phyloP scores from a whole-genome alignment of 2,797 vertebrate genomes.

The Myotis vivesi region DNA sequence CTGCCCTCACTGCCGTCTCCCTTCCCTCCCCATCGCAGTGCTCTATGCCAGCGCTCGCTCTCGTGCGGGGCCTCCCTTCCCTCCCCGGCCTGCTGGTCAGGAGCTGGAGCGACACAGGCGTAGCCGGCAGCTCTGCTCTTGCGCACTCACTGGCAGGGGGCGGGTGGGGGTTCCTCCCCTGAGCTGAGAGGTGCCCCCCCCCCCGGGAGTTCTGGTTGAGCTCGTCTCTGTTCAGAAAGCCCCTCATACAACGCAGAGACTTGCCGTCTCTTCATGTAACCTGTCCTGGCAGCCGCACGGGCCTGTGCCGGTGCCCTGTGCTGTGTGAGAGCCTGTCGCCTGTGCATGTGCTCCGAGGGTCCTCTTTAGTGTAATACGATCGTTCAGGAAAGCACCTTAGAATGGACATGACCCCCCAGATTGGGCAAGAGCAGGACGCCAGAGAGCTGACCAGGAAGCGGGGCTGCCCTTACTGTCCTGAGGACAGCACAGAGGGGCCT shows the following conservation, averaged over 20 bases:
- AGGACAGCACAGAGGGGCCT: background rate
- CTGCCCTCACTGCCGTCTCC: no score
- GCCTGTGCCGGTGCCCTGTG: rapidly evolving
- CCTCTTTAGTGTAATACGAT: background rate
- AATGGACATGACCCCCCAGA: background rate
- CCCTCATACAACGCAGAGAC: rapidly evolving
- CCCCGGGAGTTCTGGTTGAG: background rate
- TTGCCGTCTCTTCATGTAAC: rapidly evolving
- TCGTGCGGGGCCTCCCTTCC: rapidly evolving
- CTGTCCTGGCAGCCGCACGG: rapidly evolving
- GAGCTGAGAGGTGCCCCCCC: no score
- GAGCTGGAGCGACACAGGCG: background rate
- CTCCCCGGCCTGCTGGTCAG: background rate
- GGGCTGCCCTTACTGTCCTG: background rate
- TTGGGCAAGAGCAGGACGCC: background rate
- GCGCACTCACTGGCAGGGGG: background rate
- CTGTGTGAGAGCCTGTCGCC: background rate
- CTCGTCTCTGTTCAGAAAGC: background rate
- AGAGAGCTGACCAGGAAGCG: rapidly evolving
- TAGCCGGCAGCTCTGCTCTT: rapidly evolving
- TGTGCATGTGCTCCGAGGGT: background rate
- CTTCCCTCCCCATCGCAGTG: rapidly evolving
- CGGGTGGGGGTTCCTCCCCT: no score
- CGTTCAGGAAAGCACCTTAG: background rate
- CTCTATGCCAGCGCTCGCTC: no score